These are phyloP conservation scores for Ciconia nigra DNA, from an alignment of 2,797 vertebrate species.

Conservation along the genomic window DNA sequence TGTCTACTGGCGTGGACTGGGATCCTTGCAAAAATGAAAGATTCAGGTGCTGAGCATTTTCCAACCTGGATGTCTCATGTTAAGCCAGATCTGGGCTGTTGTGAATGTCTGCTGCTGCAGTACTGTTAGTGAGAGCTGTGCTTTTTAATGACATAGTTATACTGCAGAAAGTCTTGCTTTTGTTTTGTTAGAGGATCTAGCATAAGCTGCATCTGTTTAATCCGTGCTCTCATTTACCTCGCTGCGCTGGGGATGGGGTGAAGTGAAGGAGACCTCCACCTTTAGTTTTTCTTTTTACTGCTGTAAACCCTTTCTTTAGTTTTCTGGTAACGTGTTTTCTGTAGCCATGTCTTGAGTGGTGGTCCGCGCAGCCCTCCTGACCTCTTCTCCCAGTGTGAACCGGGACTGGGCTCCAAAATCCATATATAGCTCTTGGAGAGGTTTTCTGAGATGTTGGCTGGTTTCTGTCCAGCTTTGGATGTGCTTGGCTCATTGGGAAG, in stretches of 20 bases:
- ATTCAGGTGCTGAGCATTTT: background rate
- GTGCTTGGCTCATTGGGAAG: background rate
- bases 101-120: background rate
- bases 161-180: background rate
- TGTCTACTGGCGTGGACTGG: fast-evolving
- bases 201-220: background rate
- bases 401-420: background rate
- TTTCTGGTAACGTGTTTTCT: background rate
- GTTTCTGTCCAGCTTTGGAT: constrained; percentile 49
- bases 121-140: background rate
- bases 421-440: constrained; percentile 49
- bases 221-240: background rate
- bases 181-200: background rate
- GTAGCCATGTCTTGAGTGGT: background rate
- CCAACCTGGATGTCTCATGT: background rate
- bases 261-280: background rate
- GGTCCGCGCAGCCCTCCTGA: background rate
- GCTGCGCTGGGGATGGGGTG: background rate
- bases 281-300: background rate
- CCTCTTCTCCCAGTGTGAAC: background rate
- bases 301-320: background rate
- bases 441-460: constrained; percentile 10
- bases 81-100: background rate
- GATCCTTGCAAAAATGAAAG: background rate
- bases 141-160: background rate